Percentiles rank a stretch among this genome's conserved stretches.
Conservation (phyloP, 1,140 invertebrate genomes). For the Arion vulgaris region DNA sequence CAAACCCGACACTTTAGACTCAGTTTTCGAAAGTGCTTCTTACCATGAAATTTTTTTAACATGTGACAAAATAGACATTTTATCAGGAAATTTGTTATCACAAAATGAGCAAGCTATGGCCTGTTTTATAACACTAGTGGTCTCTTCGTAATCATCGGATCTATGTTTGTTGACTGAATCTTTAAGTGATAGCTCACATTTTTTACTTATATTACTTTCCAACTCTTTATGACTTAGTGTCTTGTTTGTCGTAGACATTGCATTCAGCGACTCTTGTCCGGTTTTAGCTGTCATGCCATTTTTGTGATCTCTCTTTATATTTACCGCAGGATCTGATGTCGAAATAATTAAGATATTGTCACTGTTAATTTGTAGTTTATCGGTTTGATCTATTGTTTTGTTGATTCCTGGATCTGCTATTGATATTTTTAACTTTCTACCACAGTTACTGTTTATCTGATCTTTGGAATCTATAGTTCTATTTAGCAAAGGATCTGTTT, state of each 20-base stretch:
- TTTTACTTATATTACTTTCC: not conserved
- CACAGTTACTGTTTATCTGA: not conserved
- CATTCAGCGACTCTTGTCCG: too few species aligned
- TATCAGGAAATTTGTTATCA: not conserved
- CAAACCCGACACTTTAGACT: slow-evolving; percentile 28
- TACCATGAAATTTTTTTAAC: not conserved
- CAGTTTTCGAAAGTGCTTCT: not conserved
- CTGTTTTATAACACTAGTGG: not conserved
- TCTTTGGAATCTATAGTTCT: not conserved
- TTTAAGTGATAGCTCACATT: not conserved
- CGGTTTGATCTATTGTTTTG: too few species aligned
- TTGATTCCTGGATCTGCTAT: not conserved
- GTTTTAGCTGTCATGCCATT: too few species aligned
- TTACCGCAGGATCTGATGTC: too few species aligned
- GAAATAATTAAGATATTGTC: too few species aligned
- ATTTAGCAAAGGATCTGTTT: not conserved
- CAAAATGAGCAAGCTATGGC: not conserved
- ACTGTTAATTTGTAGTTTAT: too few species aligned
- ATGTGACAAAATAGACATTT: not conserved
- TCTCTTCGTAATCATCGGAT: not conserved
- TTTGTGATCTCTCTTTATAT: too few species aligned
- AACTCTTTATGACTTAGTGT: not conserved
- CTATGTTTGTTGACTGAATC: not conserved
- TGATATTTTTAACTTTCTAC: not conserved
- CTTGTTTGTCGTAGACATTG: too few species aligned